Conservation (phyloP, 1,140 invertebrate genomes). For the Drosophila bocki region DNA sequence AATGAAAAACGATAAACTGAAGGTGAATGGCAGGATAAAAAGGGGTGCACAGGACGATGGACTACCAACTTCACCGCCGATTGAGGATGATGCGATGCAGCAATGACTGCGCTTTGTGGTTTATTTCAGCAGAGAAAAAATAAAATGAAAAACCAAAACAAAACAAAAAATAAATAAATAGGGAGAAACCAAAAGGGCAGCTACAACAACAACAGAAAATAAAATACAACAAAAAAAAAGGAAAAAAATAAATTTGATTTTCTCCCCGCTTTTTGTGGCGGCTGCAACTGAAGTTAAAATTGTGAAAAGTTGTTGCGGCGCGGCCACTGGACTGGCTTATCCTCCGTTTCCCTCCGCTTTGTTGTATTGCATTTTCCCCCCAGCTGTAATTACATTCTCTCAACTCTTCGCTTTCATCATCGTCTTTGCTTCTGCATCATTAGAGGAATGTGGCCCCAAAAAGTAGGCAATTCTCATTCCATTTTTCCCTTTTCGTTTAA, state of each 20-base stretch:
- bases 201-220: background rate
- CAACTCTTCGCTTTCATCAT: slow-evolving; percentile 38
- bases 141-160: slow-evolving; percentile 4
- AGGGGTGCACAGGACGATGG: slow-evolving; percentile 2
- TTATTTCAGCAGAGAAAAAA: slow-evolving; percentile 50
- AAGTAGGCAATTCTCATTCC: slow-evolving; percentile 31
- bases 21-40: background rate
- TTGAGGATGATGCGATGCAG: slow-evolving; percentile 44
- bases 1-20: slow-evolving; percentile 63
- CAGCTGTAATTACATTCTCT: slow-evolving; percentile 69
- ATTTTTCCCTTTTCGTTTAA: slow-evolving; percentile 11
- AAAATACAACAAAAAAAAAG: slow-evolving; percentile 4
- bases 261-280: slow-evolving; percentile 15
- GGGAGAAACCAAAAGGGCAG: slow-evolving; percentile 8
- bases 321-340: slow-evolving; percentile 15
- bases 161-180: slow-evolving; percentile 4
- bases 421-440: slow-evolving; percentile 67
- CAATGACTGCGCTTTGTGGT: slow-evolving; percentile 76
- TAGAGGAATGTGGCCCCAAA: slow-evolving; percentile 57
- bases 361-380: slow-evolving; percentile 56
- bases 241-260: slow-evolving; percentile 75
- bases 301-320: slow-evolving; percentile 68
- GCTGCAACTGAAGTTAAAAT: slow-evolving; percentile 76
- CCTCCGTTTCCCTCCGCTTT: slow-evolving; percentile 29
- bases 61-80: slow-evolving; percentile 4